A percentile compares a stretch with the other conserved stretches of the same genome.
Evolutionary conservation across 1,140 invertebrate species (phyloP).

Genomic region (Danaus melanippus): DNA sequence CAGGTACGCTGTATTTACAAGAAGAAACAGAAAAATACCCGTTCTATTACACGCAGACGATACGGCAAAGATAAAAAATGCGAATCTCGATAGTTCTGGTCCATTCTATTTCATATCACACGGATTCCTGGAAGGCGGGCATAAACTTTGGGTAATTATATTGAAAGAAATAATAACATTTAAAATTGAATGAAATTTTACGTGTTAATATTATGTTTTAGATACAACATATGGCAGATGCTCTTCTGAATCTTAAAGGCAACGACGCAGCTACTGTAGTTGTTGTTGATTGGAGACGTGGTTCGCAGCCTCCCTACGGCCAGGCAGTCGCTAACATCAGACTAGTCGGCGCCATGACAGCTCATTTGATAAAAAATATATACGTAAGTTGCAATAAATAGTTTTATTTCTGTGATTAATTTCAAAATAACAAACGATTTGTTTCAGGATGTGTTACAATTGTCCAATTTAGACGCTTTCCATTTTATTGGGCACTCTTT

Average conservation of each 20-base stretch:
- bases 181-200: neutral
- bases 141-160: constrained; percentile 81
- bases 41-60: constrained; percentile 77
- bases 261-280: constrained; percentile 82
- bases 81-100: constrained; percentile 74
- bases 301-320: constrained; percentile 88
- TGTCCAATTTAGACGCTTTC: constrained; percentile 74
- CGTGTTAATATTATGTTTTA: constrained; percentile 2
- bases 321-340: constrained; percentile 94
- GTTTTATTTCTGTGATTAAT: constrained; percentile 2
- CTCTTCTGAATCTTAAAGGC: constrained; percentile 77
- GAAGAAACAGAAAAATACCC: constrained; percentile 69
- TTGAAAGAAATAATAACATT: neutral
- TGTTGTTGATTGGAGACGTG: constrained; percentile 87
- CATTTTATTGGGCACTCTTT: constrained; percentile 94
- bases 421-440: constrained; percentile 5
- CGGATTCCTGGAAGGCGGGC: constrained; percentile 88
- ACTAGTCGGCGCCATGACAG: constrained; percentile 86
- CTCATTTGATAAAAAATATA: constrained; percentile 77
- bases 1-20: constrained; percentile 74
- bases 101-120: constrained; percentile 86
- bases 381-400: constrained; percentile 65
- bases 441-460: constrained; percentile 68
- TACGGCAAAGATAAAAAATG: constrained; percentile 72
- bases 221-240: constrained; percentile 73